A percentile compares a stretch with the other conserved stretches of the same genome.
Evolutionary conservation across 2,888 invertebrate genomes (phyloP).

Genomic region (Polydrusus tereticollis): DNA sequence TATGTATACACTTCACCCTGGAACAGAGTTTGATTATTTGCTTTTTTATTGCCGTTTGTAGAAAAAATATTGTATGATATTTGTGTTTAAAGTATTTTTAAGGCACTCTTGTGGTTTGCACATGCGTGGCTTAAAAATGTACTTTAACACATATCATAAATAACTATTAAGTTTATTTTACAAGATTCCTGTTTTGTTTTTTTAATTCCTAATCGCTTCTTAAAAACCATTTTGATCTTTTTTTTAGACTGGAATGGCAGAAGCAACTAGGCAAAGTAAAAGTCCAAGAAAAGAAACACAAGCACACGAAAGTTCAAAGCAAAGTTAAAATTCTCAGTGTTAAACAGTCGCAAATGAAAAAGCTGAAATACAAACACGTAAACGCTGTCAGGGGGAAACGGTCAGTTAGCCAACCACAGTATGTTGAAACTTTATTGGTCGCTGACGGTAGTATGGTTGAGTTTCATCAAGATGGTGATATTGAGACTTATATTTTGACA

Average conservation of each 20-base stretch:
- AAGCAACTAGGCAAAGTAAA: slow-evolving; percentile 68
- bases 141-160: no score
- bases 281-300: slow-evolving; percentile 67
- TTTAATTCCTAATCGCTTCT: no score
- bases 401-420: slow-evolving; percentile 81
- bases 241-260: slow-evolving; percentile 73
- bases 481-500: slow-evolving; percentile 88
- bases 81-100: no score
- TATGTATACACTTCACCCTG: no score
- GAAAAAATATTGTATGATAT: no score
- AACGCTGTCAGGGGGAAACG: slow-evolving; percentile 65
- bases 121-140: no score
- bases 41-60: no score
- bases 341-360: slow-evolving; percentile 64
- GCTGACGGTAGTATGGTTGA: slow-evolving; percentile 90
- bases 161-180: no score
- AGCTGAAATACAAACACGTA: slow-evolving; percentile 64
- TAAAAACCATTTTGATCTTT: no score
- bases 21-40: no score
- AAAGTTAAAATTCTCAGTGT: slow-evolving; percentile 59
- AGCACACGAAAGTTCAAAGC: slow-evolving; percentile 53
- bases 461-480: slow-evolving; percentile 84
- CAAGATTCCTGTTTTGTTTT: no score
- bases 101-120: no score
- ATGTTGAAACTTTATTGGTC: slow-evolving; percentile 89